Evolutionary conservation across 2,113 vertebrate genomes (phyloP).

Genomic region (Opisthocomus hoazin): DNA sequence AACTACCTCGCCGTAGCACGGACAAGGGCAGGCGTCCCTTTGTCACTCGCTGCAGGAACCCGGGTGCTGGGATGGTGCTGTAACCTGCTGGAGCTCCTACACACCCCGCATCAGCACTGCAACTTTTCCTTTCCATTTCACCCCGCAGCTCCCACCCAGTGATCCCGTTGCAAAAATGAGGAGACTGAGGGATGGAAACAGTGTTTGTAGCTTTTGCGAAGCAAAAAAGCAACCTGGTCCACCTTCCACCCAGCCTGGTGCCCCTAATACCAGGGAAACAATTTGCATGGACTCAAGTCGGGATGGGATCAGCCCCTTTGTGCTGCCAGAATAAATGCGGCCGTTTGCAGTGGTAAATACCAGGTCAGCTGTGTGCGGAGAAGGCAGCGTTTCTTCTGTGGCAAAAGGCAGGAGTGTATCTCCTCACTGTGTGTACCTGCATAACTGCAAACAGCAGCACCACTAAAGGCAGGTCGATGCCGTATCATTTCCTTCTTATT

Average conservation of each 20-base stretch:
- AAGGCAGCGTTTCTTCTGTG: neutral
- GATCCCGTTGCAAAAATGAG: neutral
- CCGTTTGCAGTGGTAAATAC: neutral
- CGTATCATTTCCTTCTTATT: neutral
- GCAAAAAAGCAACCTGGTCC: neutral
- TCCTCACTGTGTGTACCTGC: neutral
- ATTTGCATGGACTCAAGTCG: neutral
- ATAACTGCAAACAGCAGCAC: neutral
- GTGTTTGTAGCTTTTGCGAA: constrained; percentile 1
- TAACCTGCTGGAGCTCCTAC: fast-evolving
- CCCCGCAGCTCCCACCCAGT: neutral
- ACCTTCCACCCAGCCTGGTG: neutral
- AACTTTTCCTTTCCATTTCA: neutral
- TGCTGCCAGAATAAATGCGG: neutral
- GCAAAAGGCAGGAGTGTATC: neutral
- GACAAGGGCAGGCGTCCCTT: fast-evolving
- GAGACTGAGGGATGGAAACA: neutral
- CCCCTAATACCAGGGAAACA: neutral
- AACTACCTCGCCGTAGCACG: neutral
- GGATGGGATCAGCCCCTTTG: neutral
- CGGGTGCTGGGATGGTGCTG: neutral
- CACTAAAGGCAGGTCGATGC: neutral
- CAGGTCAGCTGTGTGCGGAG: neutral
- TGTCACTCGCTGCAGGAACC: neutral
- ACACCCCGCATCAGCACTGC: neutral